Evolutionary conservation across 1,140 invertebrate genomes (phyloP).

Genomic region (Maniola jurtina): DNA sequence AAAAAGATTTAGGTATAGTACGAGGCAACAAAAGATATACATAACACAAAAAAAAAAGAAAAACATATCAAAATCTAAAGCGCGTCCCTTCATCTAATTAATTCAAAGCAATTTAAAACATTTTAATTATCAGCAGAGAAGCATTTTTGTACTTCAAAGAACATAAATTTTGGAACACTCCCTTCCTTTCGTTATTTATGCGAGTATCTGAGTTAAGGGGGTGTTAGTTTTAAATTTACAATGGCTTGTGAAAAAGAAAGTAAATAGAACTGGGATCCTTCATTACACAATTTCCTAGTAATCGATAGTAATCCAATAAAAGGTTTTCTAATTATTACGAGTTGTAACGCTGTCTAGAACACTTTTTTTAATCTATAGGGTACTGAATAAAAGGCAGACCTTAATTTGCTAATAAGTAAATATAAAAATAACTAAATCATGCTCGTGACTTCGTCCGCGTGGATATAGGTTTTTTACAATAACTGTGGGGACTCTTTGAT

Average conservation of each 20-base stretch:
- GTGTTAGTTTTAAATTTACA: conserved; percentile 14
- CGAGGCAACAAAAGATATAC: too few species aligned
- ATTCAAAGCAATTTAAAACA: conserved; percentile 11
- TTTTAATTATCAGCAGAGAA: conserved; percentile 7
- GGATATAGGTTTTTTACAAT: too few species aligned
- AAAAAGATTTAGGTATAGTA: too few species aligned
- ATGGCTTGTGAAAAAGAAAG: conserved; percentile 2
- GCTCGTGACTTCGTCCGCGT: too few species aligned
- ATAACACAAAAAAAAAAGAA: too few species aligned
- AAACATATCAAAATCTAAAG: neutral
- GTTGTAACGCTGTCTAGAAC: too few species aligned
- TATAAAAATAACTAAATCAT: too few species aligned
- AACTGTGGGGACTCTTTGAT: too few species aligned
- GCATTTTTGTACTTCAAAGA: conserved; percentile 12
- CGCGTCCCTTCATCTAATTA: conserved; percentile 4
- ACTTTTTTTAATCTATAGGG: too few species aligned
- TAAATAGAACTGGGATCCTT: neutral
- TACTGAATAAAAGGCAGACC: too few species aligned
- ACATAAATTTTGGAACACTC: conserved; percentile 11
- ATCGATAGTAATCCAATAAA: conserved; percentile 12
- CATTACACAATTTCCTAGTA: neutral
- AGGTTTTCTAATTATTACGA: neutral
- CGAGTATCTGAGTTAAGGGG: conserved; percentile 5
- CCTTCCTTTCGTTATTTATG: conserved; percentile 13
- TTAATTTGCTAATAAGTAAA: too few species aligned